Conservation (phyloP, 2,113 vertebrate species). For the Pavo muticus region DNA sequence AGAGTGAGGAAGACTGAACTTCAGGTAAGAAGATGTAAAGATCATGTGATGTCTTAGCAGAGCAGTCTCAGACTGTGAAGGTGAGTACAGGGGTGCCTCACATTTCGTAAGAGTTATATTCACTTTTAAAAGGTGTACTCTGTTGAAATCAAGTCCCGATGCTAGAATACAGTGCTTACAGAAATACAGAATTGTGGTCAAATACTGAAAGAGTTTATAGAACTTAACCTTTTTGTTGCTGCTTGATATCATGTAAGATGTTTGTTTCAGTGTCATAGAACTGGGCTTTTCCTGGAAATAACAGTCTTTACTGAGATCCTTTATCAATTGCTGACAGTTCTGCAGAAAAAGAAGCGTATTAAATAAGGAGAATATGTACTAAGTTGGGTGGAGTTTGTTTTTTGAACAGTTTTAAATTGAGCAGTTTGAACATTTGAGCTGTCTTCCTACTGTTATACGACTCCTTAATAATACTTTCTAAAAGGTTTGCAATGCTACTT, state of each 20-base stretch:
- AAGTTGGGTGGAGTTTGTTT: not conserved
- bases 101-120: not conserved
- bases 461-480: conserved; percentile 65
- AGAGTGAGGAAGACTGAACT: not conserved
- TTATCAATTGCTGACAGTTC: not conserved
- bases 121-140: not conserved
- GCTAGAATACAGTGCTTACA: not conserved
- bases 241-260: not conserved
- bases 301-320: conserved; percentile 8
- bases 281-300: conserved; percentile 17
- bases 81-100: not conserved
- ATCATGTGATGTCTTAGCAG: not conserved
- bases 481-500: conserved; percentile 68
- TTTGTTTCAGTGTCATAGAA: conserved; percentile 1
- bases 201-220: not conserved
- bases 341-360: not conserved
- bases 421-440: conserved; percentile 43
- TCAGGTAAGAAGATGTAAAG: not conserved
- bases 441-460: conserved; percentile 14
- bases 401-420: conserved; percentile 33
- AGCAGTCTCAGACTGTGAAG: not conserved
- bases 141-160: not conserved
- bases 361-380: not conserved
- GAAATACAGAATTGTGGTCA: not conserved
- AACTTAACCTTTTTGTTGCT: not conserved